Evolutionary conservation across 2,888 invertebrate species (phyloP).

Genomic region (Plebejus anna): DNA sequence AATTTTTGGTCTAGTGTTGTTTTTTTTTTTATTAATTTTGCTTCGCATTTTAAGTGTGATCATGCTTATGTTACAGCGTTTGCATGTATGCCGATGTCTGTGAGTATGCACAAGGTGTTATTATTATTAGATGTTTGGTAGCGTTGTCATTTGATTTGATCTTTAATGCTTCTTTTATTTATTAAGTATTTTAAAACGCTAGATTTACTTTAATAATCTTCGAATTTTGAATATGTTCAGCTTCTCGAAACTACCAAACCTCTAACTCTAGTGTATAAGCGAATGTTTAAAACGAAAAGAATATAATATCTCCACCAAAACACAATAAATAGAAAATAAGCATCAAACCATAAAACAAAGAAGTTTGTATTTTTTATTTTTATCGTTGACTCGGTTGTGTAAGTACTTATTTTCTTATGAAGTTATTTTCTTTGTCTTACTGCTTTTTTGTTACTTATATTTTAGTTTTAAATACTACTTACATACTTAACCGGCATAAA

Average conservation of each 20-base stretch:
- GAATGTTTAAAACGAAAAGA: conserved; percentile 49
- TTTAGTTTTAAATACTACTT: conserved; percentile 61
- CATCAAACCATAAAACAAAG: conserved; percentile 46
- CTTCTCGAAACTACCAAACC: conserved; percentile 51
- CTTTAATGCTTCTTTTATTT: conserved; percentile 31
- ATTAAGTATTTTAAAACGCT: conserved; percentile 27
- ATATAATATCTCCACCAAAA: conserved; percentile 65
- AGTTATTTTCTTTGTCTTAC: conserved; percentile 57
- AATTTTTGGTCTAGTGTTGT: conserved; percentile 67
- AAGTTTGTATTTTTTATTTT: conserved; percentile 49
- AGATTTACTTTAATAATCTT: conserved; percentile 22
- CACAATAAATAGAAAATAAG: conserved; percentile 65
- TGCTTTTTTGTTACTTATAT: conserved; percentile 72
- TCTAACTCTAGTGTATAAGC: conserved; percentile 63
- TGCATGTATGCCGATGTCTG: conserved; percentile 75
- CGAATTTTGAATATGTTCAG: conserved; percentile 30
- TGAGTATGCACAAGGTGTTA: conserved; percentile 77
- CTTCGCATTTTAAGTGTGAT: conserved; percentile 77
- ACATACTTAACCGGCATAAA: conserved; percentile 74
- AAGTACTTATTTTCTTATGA: conserved; percentile 78
- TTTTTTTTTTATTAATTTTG: conserved; percentile 60
- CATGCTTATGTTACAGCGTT: conserved; percentile 76
- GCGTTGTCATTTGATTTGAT: conserved; percentile 53
- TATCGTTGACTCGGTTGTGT: conserved; percentile 75
- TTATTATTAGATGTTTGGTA: conserved; percentile 59